These are phyloP conservation scores for Polyommatus icarus DNA, from an alignment of 2,888 invertebrate genomes.

Conservation along the genomic window DNA sequence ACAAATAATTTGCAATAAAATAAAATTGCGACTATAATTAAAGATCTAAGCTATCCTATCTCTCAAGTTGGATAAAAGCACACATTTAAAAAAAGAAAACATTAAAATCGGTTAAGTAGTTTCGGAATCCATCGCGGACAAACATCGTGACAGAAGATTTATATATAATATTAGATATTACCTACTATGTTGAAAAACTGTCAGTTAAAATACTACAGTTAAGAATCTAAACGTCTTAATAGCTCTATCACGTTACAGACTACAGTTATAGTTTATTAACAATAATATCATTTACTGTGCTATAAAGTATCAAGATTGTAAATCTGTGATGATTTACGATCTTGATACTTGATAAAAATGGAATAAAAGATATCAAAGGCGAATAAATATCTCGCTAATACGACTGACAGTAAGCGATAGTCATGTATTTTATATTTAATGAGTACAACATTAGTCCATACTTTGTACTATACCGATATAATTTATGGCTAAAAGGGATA, in stretches of 20 bases:
- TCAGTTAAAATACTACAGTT: not conserved
- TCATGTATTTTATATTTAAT: not conserved
- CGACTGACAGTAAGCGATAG: conserved; percentile 31
- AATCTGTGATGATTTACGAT: conserved; percentile 26
- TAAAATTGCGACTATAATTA: too few species aligned
- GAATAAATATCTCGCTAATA: conserved; percentile 7
- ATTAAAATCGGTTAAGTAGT: too few species aligned
- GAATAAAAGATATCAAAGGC: conserved; percentile 32
- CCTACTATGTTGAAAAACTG: not conserved
- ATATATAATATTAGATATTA: too few species aligned
- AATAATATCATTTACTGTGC: conserved; percentile 1
- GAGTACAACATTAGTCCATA: not conserved
- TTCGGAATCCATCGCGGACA: too few species aligned
- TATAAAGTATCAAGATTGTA: conserved; percentile 31
- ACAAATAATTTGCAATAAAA: too few species aligned
- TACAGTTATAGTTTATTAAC: not conserved
- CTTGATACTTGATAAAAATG: conserved; percentile 16
- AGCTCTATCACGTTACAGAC: not conserved
- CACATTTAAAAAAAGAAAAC: too few species aligned
- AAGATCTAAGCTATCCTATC: too few species aligned
- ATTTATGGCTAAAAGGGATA: not conserved
- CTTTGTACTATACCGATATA: not conserved
- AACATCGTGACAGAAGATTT: too few species aligned
- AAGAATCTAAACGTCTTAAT: not conserved
- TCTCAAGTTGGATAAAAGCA: too few species aligned